Evolutionary conservation across 1,140 invertebrate species (phyloP).

Genomic region (Tetragnatha versicolor): DNA sequence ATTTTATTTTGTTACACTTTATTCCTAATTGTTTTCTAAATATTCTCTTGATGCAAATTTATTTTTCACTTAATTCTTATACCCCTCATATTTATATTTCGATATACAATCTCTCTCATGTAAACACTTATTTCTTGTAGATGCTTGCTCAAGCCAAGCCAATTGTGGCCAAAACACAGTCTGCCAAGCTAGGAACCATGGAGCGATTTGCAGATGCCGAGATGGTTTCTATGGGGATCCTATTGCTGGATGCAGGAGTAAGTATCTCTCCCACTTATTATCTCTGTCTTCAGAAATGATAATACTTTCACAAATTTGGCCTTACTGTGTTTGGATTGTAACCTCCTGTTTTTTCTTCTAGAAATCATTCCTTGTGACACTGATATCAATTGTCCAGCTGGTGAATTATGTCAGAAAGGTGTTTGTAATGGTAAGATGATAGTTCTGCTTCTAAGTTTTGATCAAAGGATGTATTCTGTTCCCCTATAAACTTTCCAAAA

Average conservation of each 20-base stretch:
- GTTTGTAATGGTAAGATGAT: constrained; percentile 57
- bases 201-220: constrained; percentile 77
- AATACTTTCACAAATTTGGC: background rate
- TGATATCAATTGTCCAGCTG: constrained; percentile 59
- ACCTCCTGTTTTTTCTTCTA: background rate
- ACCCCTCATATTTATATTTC: no score
- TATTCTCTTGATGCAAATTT: no score
- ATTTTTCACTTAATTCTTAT: no score
- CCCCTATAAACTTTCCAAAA: no score
- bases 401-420: constrained; percentile 58
- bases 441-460: no score
- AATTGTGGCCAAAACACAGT: constrained; percentile 57
- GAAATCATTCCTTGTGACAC: constrained; percentile 58
- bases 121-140: background rate
- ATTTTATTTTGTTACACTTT: no score
- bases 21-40: no score
- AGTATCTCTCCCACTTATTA: background rate
- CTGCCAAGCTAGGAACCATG: constrained; percentile 71
- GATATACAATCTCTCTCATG: background rate
- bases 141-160: constrained; percentile 62
- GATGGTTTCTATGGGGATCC: constrained; percentile 80
- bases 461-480: no score
- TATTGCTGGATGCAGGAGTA: constrained; percentile 63
- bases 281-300: background rate
- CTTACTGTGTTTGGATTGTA: background rate